Percentiles rank a stretch among this genome's conserved stretches.
phyloP scores from a whole-genome alignment of 2,888 invertebrate genomes.

The Ectobius pallidus region DNA sequence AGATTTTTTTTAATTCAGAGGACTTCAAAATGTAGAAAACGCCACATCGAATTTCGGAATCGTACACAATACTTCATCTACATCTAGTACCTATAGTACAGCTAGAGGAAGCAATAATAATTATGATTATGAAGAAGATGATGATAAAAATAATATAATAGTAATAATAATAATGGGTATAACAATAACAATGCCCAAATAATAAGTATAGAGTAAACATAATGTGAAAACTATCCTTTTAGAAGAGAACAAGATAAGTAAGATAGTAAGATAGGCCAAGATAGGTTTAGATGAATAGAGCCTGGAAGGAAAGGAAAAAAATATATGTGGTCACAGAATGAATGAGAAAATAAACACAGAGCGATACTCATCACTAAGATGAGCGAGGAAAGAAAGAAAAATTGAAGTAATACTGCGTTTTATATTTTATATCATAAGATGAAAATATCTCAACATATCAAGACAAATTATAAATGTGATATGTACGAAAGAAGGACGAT shows the following conservation, averaged over 20 bases:
- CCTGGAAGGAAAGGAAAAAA: neutral
- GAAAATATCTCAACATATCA: slow-evolving; percentile 15
- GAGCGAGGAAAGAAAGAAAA: too few relatives aligned
- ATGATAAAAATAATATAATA: slow-evolving; percentile 5
- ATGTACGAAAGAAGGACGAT: slow-evolving; percentile 1
- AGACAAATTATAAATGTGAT: slow-evolving; percentile 35
- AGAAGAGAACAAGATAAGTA: neutral
- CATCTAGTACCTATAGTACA: too few relatives aligned
- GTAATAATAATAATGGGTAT: slow-evolving; percentile 1
- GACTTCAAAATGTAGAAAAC: too few relatives aligned
- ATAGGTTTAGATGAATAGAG: neutral
- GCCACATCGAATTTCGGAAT: too few relatives aligned
- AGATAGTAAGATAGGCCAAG: neutral
- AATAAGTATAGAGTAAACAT: neutral
- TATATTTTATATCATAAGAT: too few relatives aligned
- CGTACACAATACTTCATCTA: too few relatives aligned
- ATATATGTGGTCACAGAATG: neutral
- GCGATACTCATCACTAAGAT: too few relatives aligned
- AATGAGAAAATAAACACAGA: neutral
- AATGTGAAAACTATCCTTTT: neutral
- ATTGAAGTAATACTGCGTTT: too few relatives aligned
- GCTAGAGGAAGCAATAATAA: too few relatives aligned
- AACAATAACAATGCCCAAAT: neutral
- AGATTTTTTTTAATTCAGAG: too few relatives aligned
- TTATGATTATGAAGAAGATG: too few relatives aligned